Percentiles rank a stretch among this genome's conserved stretches.
Evolutionary conservation across 2,888 invertebrate genomes (phyloP).

Genomic region (Macrosoma leucophasiata): DNA sequence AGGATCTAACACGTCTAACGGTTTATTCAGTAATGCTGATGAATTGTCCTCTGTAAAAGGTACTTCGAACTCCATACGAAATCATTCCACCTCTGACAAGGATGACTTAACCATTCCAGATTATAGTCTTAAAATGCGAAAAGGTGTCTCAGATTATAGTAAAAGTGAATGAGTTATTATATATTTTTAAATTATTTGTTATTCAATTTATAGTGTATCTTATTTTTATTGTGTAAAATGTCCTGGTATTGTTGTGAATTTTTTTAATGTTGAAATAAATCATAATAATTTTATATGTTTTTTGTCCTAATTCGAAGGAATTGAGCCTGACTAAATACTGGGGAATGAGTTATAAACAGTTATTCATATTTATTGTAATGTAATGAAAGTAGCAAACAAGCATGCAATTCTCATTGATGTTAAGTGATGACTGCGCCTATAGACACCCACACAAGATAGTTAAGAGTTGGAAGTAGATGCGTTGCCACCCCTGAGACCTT

Average conservation of each 20-base stretch:
- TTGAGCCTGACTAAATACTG: too few relatives aligned
- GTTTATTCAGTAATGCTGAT: conserved; percentile 69
- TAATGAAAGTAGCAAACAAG: too few relatives aligned
- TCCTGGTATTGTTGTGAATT: conserved; percentile 22
- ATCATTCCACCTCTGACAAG: conserved; percentile 65
- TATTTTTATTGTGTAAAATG: conserved; percentile 16
- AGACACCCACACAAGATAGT: too few relatives aligned
- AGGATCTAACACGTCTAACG: conserved; percentile 64
- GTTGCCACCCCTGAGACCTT: too few relatives aligned
- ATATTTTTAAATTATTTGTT: conserved; percentile 24
- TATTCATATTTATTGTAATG: too few relatives aligned
- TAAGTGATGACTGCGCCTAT: too few relatives aligned
- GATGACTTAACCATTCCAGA: conserved; percentile 69
- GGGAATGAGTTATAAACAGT: too few relatives aligned
- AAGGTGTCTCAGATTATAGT: conserved; percentile 48
- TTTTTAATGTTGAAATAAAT: conserved; percentile 35
- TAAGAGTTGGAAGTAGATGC: too few relatives aligned
- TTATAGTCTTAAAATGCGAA: conserved; percentile 58
- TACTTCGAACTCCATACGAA: conserved; percentile 57
- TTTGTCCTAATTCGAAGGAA: conserved; percentile 12
- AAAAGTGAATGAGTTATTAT: conserved; percentile 48
- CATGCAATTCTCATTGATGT: too few relatives aligned
- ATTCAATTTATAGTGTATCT: too few relatives aligned
- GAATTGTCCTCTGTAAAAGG: conserved; percentile 75
- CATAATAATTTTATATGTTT: conserved; percentile 24